A percentile compares a stretch with the other conserved stretches of the same genome.
Evolutionary conservation across 2,113 vertebrate species (phyloP).

Genomic region (Tenrec ecaudatus): DNA sequence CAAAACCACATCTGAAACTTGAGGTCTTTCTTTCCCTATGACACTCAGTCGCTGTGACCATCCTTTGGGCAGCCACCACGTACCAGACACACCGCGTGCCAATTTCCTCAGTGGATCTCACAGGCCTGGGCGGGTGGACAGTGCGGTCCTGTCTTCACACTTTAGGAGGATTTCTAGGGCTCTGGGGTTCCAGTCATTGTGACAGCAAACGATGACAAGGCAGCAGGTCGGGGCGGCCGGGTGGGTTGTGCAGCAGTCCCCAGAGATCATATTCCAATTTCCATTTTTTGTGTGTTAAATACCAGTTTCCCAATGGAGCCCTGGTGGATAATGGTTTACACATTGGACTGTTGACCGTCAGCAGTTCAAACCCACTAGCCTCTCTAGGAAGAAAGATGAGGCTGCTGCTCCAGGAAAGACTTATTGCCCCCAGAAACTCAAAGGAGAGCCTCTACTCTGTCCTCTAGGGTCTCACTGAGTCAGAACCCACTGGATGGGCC

Average conservation of each 20-base stretch:
- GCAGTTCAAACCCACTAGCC: too few species aligned
- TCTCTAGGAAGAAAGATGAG: too few species aligned
- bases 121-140: background rate
- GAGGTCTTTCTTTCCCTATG: background rate
- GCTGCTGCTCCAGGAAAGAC: too few species aligned
- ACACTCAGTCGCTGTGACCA: too few species aligned
- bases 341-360: too few species aligned
- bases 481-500: too few species aligned
- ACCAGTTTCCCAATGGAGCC: too few species aligned
- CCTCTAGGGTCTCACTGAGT: too few species aligned
- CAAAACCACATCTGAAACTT: background rate
- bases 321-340: too few species aligned
- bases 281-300: background rate
- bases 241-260: background rate
- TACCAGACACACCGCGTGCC: background rate
- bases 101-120: background rate
- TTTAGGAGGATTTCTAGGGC: too few species aligned
- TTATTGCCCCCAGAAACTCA: too few species aligned
- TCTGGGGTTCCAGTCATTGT: background rate
- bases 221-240: background rate
- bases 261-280: background rate
- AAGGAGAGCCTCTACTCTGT: too few species aligned
- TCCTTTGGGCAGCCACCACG: background rate
- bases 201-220: background rate
- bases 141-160: background rate